Conservation (phyloP, 2,888 invertebrate species). For the Melanotus villosus region DNA sequence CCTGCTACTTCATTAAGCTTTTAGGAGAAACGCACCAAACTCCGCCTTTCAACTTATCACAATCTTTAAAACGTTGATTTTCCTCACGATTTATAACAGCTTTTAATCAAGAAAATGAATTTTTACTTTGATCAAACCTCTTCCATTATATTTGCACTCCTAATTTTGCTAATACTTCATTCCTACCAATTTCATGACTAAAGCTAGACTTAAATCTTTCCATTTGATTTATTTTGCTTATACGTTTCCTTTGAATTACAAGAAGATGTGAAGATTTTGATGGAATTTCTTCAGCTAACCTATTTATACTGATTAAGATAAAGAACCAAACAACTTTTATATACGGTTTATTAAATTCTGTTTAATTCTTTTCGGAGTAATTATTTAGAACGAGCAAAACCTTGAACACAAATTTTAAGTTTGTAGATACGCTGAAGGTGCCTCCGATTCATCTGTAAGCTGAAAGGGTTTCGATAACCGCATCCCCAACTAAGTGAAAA, state of each 20-base stretch:
- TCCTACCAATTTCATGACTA: no score
- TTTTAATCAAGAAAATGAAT: constrained; percentile 14
- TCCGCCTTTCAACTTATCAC: neutral
- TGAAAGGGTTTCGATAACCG: constrained; percentile 26
- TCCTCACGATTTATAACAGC: neutral
- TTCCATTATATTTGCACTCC: neutral
- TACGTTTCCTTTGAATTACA: no score
- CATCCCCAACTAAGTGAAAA: constrained; percentile 15
- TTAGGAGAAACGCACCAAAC: no score
- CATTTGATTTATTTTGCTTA: no score
- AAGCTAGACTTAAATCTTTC: neutral
- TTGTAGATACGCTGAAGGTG: neutral
- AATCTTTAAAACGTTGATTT: constrained; percentile 1
- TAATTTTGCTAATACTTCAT: no score
- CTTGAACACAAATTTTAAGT: constrained; percentile 12
- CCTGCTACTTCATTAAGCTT: constrained; percentile 5
- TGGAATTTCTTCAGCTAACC: no score
- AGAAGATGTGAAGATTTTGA: no score
- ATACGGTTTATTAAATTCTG: constrained; percentile 2
- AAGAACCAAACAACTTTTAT: neutral
- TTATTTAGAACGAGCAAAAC: neutral
- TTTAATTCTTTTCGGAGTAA: neutral
- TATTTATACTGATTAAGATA: no score
- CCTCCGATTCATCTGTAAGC: constrained; percentile 18
- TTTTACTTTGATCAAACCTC: neutral